Evolutionary conservation across 2,113 vertebrate genomes (phyloP), one percentile per base, ranked within the genome.

Genomic region (Otis tarda): DNA sequence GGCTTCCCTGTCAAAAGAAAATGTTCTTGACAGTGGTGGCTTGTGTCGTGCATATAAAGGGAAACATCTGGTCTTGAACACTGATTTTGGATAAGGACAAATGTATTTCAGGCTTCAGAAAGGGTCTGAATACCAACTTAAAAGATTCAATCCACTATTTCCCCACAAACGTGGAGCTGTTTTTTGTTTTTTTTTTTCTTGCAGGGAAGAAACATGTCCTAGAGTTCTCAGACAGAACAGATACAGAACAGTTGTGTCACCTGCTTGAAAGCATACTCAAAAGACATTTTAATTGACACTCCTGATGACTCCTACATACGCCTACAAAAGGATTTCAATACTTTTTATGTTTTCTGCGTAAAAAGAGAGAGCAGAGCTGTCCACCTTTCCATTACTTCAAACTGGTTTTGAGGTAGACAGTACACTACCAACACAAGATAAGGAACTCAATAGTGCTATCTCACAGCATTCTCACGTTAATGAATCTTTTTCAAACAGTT

Each of bases 91-190:
- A 1, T 9, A 60, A 25, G 16, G 41, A 53, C 12, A 71, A 65
- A 71, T 7, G 17, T 5, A 52, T 14, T 30, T 56, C 30, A 73
- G 28, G 78, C 39, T 84, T 76, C n/a, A 56, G 27, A 64, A 57
- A 56, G 16, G 30, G 27, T 25, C 43, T 33, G 19, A 76, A 50
- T n/a, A 41, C 13, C 10, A 12, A 63, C 16, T 57, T 65, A 53
- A 76, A 56, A 71, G 21, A 65, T 4, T 63, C 61, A 37, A 3
- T 49, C 70, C 49, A 64, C n/a, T 12, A 7, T 39, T 55, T 70
- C 52, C 7, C 12, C 31, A 45, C 0, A 1, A 77, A 47, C 4
- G 49, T 0, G 18, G 15, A 57, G 22, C 30, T 49, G 45, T 45
- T 45, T 45, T 39, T 39, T 39, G 39, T 39, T 10, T 41, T 41